A percentile compares a stretch with the other conserved stretches of the same genome.
Evolutionary conservation across 2,888 invertebrate species (phyloP).

Genomic region (Drosophila robusta): DNA sequence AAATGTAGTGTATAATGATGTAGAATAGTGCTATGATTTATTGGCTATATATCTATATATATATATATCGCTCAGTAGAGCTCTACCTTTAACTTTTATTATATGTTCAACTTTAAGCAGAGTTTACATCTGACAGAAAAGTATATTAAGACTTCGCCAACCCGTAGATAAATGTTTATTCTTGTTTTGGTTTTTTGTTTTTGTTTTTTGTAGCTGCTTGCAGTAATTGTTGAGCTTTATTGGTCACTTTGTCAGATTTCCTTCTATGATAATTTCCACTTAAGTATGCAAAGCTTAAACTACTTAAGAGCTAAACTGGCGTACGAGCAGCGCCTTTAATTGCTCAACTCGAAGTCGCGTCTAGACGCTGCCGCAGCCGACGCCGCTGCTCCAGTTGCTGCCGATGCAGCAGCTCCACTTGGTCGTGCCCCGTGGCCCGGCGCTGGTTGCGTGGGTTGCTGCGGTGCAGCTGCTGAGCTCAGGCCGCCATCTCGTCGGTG

Average conservation of each 20-base stretch:
- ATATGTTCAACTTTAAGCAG: too few species aligned
- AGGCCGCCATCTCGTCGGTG: too few species aligned
- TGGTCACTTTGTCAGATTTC: slow-evolving; percentile 32
- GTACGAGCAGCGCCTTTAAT: slow-evolving; percentile 25
- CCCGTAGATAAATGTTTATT: slow-evolving; percentile 1
- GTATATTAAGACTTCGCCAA: neutral
- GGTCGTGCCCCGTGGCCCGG: slow-evolving; percentile 34
- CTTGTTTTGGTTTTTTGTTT: neutral
- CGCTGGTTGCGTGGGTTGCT: slow-evolving; percentile 5
- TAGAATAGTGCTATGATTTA: too few species aligned
- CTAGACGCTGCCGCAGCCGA: slow-evolving; percentile 27
- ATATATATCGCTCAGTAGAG: too few species aligned
- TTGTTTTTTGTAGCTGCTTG: slow-evolving; percentile 2
- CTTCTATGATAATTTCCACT: slow-evolving; percentile 48
- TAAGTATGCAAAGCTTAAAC: slow-evolving; percentile 46
- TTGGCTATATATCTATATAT: too few species aligned
- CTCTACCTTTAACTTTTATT: too few species aligned
- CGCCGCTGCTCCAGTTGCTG: slow-evolving; percentile 63
- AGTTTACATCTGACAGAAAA: neutral
- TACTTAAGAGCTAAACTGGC: slow-evolving; percentile 25
- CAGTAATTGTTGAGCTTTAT: slow-evolving; percentile 25
- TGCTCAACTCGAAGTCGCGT: slow-evolving; percentile 24
- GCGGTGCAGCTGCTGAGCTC: slow-evolving; percentile 2
- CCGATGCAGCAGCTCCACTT: slow-evolving; percentile 61
- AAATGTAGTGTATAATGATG: too few species aligned